phyloP scores from a whole-genome alignment of 1,140 invertebrate genomes.

The Rhagoletis pomonella region DNA sequence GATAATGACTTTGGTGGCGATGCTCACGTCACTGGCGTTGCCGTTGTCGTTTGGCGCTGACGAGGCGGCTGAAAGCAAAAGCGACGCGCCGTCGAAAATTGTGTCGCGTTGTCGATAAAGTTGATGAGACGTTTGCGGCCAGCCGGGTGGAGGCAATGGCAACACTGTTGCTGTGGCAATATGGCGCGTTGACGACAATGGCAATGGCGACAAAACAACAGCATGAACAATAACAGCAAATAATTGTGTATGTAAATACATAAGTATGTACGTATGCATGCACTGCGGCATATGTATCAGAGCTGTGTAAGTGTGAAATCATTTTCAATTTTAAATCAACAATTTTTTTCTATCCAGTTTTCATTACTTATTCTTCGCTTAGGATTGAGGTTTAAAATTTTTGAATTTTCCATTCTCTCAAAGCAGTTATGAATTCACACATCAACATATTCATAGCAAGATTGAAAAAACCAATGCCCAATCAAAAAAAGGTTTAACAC shows the following conservation, averaged over 20 bases:
- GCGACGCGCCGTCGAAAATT: neutral
- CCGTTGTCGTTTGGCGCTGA: neutral
- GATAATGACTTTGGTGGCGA: neutral
- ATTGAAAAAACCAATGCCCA: no score
- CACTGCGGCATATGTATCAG: no score
- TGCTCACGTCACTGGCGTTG: neutral
- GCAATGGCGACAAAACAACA: constrained; percentile 44
- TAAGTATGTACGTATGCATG: neutral
- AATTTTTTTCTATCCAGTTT: no score
- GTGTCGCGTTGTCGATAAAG: neutral
- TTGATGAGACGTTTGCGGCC: neutral
- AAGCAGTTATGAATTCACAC: no score
- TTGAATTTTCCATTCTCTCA: no score
- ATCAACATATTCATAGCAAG: no score
- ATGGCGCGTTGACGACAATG: constrained; percentile 21
- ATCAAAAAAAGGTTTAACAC: no score
- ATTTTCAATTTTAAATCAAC: no score
- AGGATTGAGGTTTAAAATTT: no score
- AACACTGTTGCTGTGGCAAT: constrained; percentile 43
- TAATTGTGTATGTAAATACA: neutral
- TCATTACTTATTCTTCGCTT: no score
- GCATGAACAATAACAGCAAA: constrained; percentile 19
- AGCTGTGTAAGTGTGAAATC: no score
- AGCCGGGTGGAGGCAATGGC: constrained; percentile 42
- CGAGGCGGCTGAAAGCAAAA: constrained; percentile 22